A percentile compares a stretch with the other conserved stretches of the same genome.
These are phyloP conservation scores for Margarornis squamiger DNA, from an alignment of 2,797 vertebrate species.

Conservation along the genomic window DNA sequence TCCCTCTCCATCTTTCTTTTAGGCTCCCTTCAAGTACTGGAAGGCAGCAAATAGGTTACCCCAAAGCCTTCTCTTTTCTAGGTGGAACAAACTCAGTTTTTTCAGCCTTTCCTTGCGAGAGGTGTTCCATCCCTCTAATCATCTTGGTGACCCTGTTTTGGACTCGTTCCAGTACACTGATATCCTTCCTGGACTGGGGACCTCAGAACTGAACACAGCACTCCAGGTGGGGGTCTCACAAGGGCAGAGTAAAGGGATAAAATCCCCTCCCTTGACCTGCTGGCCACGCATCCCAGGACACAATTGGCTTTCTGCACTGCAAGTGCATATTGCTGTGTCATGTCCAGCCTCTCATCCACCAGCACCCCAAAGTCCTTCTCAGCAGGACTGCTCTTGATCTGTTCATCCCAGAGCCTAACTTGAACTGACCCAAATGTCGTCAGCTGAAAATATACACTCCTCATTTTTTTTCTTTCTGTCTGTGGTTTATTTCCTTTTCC, in stretches of 20 bases:
- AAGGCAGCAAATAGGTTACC: neutral
- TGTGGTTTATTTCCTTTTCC: neutral
- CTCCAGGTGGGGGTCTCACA: accelerated
- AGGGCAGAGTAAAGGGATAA: neutral
- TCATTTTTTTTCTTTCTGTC: neutral
- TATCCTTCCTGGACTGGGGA: neutral
- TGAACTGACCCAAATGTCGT: neutral
- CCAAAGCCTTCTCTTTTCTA: neutral
- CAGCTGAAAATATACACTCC: accelerated
- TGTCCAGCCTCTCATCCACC: neutral
- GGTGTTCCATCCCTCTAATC: neutral
- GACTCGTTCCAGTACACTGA: neutral
- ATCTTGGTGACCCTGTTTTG: neutral
- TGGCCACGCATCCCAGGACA: accelerated
- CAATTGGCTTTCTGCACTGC: neutral
- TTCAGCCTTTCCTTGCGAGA: neutral
- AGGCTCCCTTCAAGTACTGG: neutral
- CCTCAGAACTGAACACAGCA: accelerated
- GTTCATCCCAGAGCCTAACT: neutral
- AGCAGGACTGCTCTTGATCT: accelerated
- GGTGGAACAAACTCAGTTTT: neutral
- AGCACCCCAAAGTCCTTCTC: neutral
- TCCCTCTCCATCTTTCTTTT: neutral
- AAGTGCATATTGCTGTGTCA: neutral
- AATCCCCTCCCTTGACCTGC: accelerated